Percentiles rank a stretch among this genome's conserved stretches.
Conservation (phyloP, 2,888 invertebrate species). For the Linyphia triangularis region DNA sequence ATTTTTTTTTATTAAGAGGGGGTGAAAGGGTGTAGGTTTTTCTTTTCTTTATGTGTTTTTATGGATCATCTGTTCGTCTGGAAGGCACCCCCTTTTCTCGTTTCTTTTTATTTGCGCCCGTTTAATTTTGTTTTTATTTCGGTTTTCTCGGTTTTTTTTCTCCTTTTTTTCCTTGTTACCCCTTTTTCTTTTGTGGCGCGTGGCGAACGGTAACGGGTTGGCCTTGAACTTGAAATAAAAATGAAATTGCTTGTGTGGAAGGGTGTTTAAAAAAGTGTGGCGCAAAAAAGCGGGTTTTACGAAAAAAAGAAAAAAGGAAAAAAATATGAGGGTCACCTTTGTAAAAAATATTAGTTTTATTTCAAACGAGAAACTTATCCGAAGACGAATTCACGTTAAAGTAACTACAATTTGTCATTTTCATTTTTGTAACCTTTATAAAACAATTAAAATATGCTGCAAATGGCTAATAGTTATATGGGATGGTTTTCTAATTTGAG, state of each 20-base stretch:
- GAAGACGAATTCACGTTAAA: too few relatives aligned
- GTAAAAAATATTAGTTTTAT: neutral
- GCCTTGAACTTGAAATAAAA: constrained; percentile 60
- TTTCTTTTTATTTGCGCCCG: constrained; percentile 45
- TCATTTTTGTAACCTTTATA: too few relatives aligned
- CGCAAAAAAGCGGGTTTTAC: neutral
- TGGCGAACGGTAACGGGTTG: constrained; percentile 33
- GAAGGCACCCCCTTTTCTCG: too few relatives aligned
- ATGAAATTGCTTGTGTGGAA: neutral
- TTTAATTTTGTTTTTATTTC: constrained; percentile 45
- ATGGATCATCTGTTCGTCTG: constrained; percentile 27
- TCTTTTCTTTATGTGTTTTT: constrained; percentile 22
- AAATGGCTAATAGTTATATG: too few relatives aligned
- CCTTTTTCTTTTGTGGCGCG: constrained; percentile 4
- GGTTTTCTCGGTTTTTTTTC: neutral
- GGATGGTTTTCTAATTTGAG: too few relatives aligned
- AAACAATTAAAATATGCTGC: too few relatives aligned
- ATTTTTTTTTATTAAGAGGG: constrained; percentile 10
- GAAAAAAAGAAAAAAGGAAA: neutral
- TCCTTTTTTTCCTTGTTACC: neutral
- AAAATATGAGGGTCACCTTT: constrained; percentile 16
- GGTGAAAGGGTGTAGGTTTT: constrained; percentile 14
- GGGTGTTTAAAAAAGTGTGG: neutral
- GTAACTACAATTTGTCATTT: too few relatives aligned
- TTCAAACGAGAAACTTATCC: too few relatives aligned